These are phyloP conservation scores for Ophion obscuratus DNA, from an alignment of 2,888 invertebrate species.

Conservation along the genomic window DNA sequence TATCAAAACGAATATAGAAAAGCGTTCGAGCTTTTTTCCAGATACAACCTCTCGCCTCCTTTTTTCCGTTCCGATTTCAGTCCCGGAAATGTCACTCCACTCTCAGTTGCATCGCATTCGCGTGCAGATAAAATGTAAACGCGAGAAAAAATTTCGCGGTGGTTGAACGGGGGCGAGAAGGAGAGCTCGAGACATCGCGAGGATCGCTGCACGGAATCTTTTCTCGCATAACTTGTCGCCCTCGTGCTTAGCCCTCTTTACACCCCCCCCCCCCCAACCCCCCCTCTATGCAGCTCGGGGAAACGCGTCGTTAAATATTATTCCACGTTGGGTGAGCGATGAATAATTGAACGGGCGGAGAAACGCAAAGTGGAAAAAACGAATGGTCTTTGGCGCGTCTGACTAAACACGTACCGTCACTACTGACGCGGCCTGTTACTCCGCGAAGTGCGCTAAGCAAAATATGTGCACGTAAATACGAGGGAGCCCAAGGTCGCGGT, in stretches of 20 bases:
- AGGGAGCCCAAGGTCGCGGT: neutral
- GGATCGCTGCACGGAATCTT: neutral
- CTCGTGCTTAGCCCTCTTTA: constrained; percentile 4
- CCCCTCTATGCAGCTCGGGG: constrained; percentile 26
- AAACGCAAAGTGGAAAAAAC: constrained; percentile 60
- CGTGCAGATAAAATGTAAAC: constrained; percentile 44
- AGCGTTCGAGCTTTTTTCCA: neutral
- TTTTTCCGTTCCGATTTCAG: neutral
- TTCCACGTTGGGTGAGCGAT: constrained; percentile 68
- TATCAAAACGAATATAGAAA: neutral
- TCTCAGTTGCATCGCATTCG: constrained; percentile 1
- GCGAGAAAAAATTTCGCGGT: constrained; percentile 1
- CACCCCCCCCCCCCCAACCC: constrained; percentile 7
- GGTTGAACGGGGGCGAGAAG: neutral
- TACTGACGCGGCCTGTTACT: constrained; percentile 35
- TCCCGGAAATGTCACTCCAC: neutral
- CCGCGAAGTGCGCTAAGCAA: constrained; percentile 21
- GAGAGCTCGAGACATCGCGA: neutral
- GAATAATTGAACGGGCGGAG: constrained; percentile 75
- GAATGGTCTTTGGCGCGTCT: constrained; percentile 36
- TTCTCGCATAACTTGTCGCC: constrained; percentile 31
- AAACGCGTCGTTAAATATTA: constrained; percentile 71
- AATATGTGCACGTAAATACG: constrained; percentile 32
- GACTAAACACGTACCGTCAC: constrained; percentile 47
- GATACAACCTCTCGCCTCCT: neutral